Conservation (phyloP, 2,113 vertebrate species). For the Corythornis madagascariensis region DNA sequence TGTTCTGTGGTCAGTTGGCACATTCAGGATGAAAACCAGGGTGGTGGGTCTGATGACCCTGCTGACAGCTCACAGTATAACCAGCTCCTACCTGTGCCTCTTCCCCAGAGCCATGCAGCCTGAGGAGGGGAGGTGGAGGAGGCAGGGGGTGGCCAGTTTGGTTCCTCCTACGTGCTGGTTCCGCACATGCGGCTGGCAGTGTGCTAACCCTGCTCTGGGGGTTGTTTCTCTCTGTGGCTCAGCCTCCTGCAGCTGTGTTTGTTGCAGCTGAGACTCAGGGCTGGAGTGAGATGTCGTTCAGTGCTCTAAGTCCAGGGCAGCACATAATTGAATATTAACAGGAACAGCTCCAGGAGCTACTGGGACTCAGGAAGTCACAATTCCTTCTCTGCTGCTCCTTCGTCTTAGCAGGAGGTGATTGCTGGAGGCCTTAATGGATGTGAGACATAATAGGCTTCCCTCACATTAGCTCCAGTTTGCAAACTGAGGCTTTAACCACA, state of each 20-base stretch:
- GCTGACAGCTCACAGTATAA: neutral
- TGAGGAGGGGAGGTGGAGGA: neutral
- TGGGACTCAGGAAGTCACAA: slow-evolving; percentile 36
- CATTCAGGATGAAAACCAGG: neutral
- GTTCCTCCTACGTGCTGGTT: neutral
- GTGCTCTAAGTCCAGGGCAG: neutral
- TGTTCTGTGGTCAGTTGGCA: neutral
- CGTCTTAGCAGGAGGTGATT: slow-evolving; percentile 10
- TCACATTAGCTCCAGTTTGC: slow-evolving; percentile 47
- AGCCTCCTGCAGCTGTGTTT: slow-evolving; percentile 49
- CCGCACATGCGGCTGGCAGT: neutral
- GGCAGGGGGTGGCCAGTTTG: neutral
- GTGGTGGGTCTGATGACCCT: neutral
- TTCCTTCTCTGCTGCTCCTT: slow-evolving; percentile 27
- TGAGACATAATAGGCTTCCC: slow-evolving; percentile 15
- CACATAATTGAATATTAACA: slow-evolving; percentile 52
- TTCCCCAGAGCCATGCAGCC: neutral
- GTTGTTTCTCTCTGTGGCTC: slow-evolving; percentile 18
- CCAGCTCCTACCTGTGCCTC: neutral
- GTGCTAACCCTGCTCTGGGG: neutral
- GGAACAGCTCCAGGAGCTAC: slow-evolving; percentile 27
- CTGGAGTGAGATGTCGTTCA: neutral
- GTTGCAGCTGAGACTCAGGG: slow-evolving; percentile 16
- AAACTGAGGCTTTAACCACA: slow-evolving; percentile 60
- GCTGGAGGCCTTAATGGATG: slow-evolving; percentile 45